These are phyloP conservation scores for Eolophus roseicapilla DNA, from an alignment of 2,113 vertebrate species.

Conservation along the genomic window DNA sequence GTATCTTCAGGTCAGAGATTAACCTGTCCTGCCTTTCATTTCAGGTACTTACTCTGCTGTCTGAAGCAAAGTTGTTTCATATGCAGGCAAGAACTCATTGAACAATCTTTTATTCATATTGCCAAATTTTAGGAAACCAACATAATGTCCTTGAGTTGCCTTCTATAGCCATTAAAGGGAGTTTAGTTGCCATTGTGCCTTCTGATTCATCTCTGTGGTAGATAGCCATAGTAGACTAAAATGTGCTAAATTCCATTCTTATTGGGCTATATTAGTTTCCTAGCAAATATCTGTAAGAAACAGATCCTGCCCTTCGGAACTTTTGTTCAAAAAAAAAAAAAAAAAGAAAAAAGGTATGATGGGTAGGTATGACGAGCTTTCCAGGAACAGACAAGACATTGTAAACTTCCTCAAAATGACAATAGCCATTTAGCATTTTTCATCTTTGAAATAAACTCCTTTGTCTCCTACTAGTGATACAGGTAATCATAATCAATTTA, in stretches of 20 bases:
- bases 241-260: background rate
- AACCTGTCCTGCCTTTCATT: background rate
- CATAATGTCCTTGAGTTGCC: rapidly evolving
- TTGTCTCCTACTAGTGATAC: background rate
- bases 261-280: background rate
- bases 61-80: background rate
- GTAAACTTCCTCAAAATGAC: background rate
- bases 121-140: background rate
- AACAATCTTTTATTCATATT: background rate
- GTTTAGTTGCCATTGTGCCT: background rate
- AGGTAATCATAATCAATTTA: background rate
- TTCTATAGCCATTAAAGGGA: background rate
- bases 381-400: background rate
- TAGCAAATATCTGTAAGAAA: background rate
- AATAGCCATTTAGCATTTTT: background rate
- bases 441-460: background rate
- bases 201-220: background rate
- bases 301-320: background rate
- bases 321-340: background rate
- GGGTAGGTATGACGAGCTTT: background rate
- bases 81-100: background rate
- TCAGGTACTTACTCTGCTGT: background rate
- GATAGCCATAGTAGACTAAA: background rate
- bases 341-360: rapidly evolving
- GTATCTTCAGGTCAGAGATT: background rate